Base-by-base conservation (phyloP, 2,113 vertebrate species). In the Labeo catla region DNA sequence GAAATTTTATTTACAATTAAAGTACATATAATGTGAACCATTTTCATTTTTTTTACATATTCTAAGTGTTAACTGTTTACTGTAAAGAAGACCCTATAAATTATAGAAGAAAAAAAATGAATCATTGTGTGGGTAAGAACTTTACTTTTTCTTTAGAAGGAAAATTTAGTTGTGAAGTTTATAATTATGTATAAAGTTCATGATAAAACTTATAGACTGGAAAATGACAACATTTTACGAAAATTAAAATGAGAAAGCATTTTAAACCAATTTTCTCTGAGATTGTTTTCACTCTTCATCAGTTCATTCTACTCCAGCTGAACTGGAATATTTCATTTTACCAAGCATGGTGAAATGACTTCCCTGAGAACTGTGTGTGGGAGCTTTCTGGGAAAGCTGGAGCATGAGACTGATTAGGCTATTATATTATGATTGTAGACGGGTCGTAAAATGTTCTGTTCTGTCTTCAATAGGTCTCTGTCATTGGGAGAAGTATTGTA, bases 351-450 rank as follows among this genome's bases (percentile, higher is more conserved):
- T 57, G 34, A 16, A 83, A 52, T 84, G 12, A 73, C 68, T 73
- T 73, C 50, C 63, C n/a, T 45, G 6, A 45, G 21, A 50, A 59
- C 28, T 39, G 8, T 73, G 76, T 72, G 66, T 61, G 66, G 52
- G 66, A 57, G 66, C 57, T 57, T 36, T 63, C 23, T 50, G 54
- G 43, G 68, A 39, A 74, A 68, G 77, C 76, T 49, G 39, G 2
- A 50, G 47, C 19, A 52, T 66, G 87, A 88, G 39, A 39, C 45
- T 49, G 87, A 77, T 82, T 61, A 68, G 76, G 28, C 57, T 39
- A 74, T 63, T 65, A 74, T 82, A 68, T 83, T 65, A 66, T 81
- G 85, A 74, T 73, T 86, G 79, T 72, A 70, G 73, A 85, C 34
- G 19, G 70, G 76, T 77, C 52, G 50, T 50, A 47, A 36, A 78